phyloP scores from a whole-genome alignment of 2,113 vertebrate genomes.

The Limnothrissa miodon region DNA sequence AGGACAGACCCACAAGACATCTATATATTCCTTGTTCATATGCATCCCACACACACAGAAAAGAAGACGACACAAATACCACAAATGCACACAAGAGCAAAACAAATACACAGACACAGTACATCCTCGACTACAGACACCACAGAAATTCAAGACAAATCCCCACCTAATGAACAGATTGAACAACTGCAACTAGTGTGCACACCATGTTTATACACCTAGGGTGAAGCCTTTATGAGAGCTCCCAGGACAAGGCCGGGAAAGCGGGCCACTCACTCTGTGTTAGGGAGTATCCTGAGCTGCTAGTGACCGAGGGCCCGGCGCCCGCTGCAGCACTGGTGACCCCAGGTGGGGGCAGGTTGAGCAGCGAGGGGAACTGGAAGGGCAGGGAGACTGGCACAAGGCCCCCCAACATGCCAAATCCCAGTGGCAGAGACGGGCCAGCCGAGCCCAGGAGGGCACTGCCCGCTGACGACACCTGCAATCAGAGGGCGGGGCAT shows the following conservation, averaged over 20 bases:
- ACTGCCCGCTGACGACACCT: slow-evolving; percentile 86
- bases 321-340: slow-evolving; percentile 65
- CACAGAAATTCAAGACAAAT: background rate
- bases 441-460: slow-evolving; percentile 81
- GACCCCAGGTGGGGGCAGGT: slow-evolving; percentile 80
- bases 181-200: background rate
- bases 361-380: slow-evolving; percentile 91
- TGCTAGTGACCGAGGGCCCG: slow-evolving; percentile 61
- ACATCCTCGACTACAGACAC: background rate
- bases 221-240: background rate
- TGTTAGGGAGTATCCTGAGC: slow-evolving; percentile 64
- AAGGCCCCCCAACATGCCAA: slow-evolving; percentile 95
- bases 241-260: background rate
- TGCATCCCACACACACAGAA: no score
- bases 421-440: slow-evolving; percentile 87
- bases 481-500: slow-evolving; percentile 39
- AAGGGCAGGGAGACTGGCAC: slow-evolving; percentile 96
- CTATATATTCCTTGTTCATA: no score
- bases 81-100: background rate
- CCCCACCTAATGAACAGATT: background rate
- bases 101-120: background rate
- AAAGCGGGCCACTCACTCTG: slow-evolving; percentile 67
- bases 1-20: background rate
- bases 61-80: background rate
- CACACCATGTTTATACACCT: background rate